Conservation (phyloP, 2,888 invertebrate genomes). For the Linyphia triangularis region DNA sequence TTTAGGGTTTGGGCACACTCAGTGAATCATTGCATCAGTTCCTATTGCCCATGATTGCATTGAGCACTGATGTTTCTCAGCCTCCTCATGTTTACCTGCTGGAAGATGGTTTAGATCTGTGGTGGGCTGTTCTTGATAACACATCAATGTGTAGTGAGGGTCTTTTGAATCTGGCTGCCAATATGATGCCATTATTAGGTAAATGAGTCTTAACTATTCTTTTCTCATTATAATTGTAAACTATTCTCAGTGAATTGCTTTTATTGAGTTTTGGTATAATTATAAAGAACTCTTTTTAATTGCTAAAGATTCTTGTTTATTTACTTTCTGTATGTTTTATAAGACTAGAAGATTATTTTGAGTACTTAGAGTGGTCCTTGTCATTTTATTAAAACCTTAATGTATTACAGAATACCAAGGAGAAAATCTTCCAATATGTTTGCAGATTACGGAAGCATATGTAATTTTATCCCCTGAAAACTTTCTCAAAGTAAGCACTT, state of each 20-base stretch:
- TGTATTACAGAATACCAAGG: slow-evolving; percentile 86
- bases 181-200: slow-evolving; percentile 88
- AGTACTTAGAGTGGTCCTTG: no score
- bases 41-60: slow-evolving; percentile 84
- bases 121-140: slow-evolving; percentile 91
- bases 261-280: neutral
- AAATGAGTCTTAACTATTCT: slow-evolving; percentile 28
- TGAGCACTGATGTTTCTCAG: slow-evolving; percentile 89
- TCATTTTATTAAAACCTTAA: neutral
- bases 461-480: slow-evolving; percentile 88
- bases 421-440: slow-evolving; percentile 88
- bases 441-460: slow-evolving; percentile 91
- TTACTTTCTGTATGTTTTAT: neutral
- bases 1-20: slow-evolving; percentile 82
- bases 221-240: neutral
- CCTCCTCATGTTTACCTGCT: slow-evolving; percentile 91
- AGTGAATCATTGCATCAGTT: slow-evolving; percentile 82
- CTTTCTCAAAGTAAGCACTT: slow-evolving; percentile 83
- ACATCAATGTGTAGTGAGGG: slow-evolving; percentile 82
- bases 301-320: neutral
- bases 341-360: neutral
- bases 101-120: slow-evolving; percentile 94
- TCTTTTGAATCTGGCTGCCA: slow-evolving; percentile 86
- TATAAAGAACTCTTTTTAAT: no score
- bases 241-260: neutral